Evolutionary conservation across 2,797 vertebrate genomes (phyloP), one percentile per base, ranked within the genome.

Genomic region (Triplophysa yarkandensis): DNA sequence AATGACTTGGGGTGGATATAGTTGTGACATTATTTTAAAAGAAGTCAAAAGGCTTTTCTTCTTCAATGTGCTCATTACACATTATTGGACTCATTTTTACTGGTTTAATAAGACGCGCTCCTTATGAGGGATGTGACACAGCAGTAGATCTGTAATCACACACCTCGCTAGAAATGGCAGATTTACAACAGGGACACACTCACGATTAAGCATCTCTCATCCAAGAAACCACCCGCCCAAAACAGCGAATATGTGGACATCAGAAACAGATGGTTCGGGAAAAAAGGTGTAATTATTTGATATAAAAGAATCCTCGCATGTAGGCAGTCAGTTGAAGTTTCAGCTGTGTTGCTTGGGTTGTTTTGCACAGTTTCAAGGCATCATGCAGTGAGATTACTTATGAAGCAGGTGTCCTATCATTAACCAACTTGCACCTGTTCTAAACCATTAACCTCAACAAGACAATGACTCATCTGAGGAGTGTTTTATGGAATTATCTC

Each of bases 141-240:
- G 23, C 79, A 54, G 65, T 65, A 50, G 17, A 74, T 83, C 76
- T 87, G 19, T 82, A 81, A 87, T 86, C 81, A 78, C 81, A 66
- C 80, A 74, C 69, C 79, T 76, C 58, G 41, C 76, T 77, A 25
- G 80, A 7, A n/a, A 80, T 34, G 61, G 80, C 64, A 34, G 73
- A 82, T 83, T 80, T 80, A 52, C 69, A 11, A 72, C 61, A 77
- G 44, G 76, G 55, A 80, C 28, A 25, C 21, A 14, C 32, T 62
- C 66, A 73, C 52, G 74, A 68, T 28, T 52, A 39, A 52, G n/a
- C 43, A 52, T 48, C 44, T 61, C 65, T 3, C 43, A 52, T 76
- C 36, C 64, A 52, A 73, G 27, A 48, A 58, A 58, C 21, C 10
- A 17, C 2, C 32, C 69, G 52, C 17, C 13, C 62, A 66, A 71